Evolutionary conservation across 2,888 invertebrate species (phyloP), one percentile per base, ranked within the genome.

Genomic region (Carpatolechia fugitivella): DNA sequence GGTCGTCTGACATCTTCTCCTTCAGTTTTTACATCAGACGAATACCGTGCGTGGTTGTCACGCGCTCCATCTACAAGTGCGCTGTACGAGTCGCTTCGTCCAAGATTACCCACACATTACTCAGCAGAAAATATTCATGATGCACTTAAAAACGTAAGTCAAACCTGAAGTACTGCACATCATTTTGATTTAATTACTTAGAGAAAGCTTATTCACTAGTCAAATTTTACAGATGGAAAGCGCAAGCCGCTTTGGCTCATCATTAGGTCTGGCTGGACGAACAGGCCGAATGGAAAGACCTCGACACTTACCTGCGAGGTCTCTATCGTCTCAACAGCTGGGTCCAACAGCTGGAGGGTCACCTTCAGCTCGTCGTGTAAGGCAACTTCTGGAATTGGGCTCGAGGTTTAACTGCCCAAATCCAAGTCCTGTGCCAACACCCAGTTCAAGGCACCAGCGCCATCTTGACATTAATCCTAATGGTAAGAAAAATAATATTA

Each of bases 91-190:
- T 94, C 96, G 72, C 95, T 97, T 78, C 93, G 97, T 61, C 95
- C 96, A 57, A 94, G 96, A 46, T 92, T 96, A 59, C 96, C 95
- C 64, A 90, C 90, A 5, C 90, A 90, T 64, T 97, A 96, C 88
- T 97, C 97, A 70, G 97, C 97, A 33, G 97, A 98, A 86, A 97
- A 97, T 77, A 95, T 97, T 68, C 95, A 96, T 63, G 95, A 95
- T 66, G 96, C 95, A 49, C 92, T 94, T 44, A 94, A 95, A 83
- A 95, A 97, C 86, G 97, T 97, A 85, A 92, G 92, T 66, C n/a
- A 14, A 40, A 3, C 16, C 5, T 49, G 41, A 33, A 3, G 6
- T 24, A 6, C 3, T 24, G 24, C 3, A 6, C 24, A 6, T n/a
- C n/a, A n/a, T n/a, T 24, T 24, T 24, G 3, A 24, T 24, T 24